Conservation (phyloP, 2,113 vertebrate genomes). For the Corythornis madagascariensis region DNA sequence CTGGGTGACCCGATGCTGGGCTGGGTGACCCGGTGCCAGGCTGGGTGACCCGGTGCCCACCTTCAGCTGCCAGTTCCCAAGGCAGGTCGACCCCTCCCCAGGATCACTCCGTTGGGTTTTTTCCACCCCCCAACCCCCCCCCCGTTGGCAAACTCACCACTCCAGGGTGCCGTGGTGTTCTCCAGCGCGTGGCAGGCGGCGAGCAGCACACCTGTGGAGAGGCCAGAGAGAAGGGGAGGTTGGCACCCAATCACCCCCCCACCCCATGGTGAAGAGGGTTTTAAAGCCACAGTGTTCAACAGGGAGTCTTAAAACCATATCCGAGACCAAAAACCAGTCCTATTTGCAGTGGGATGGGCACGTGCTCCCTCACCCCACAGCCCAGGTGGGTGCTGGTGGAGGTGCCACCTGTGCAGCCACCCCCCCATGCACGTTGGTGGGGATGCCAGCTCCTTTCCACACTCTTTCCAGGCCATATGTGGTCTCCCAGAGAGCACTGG, state of each 20-base stretch:
- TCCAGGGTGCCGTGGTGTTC: not conserved
- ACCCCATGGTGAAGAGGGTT: too few relatives aligned
- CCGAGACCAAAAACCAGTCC: not conserved
- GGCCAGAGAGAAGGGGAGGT: not conserved
- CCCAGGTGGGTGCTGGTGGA: not conserved
- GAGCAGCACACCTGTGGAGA: constrained; percentile 4
- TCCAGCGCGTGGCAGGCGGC: constrained; percentile 26
- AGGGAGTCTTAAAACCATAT: not conserved
- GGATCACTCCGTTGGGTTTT: not conserved
- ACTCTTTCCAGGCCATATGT: not conserved
- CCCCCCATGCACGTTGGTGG: not conserved
- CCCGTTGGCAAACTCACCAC: not conserved
- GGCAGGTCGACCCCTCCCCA: not conserved
- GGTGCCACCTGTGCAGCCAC: not conserved
- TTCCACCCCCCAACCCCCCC: too few relatives aligned
- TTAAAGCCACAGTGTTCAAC: too few relatives aligned
- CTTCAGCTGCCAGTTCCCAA: not conserved
- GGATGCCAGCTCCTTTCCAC: not conserved
- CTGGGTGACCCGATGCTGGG: too few relatives aligned
- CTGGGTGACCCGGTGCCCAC: fast-evolving
- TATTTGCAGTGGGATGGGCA: not conserved
- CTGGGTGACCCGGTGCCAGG: not conserved
- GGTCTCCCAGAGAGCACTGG: not conserved
- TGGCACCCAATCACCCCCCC: not conserved
- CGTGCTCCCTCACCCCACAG: not conserved